A percentile compares a stretch with the other conserved stretches of the same genome.
phyloP scores from a whole-genome alignment of 2,797 vertebrate genomes.

The Myotis daubentonii region DNA sequence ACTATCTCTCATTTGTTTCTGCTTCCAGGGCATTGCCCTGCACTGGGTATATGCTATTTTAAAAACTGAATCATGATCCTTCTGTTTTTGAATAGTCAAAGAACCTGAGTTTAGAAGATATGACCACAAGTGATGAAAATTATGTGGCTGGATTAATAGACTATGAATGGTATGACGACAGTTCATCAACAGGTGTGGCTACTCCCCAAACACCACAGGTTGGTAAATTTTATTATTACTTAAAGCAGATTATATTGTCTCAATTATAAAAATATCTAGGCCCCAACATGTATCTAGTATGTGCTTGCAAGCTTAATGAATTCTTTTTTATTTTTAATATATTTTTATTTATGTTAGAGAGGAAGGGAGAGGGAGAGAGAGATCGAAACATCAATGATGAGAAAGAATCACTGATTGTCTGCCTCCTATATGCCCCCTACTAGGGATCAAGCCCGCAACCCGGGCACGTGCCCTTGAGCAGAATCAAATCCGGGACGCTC shows the following conservation, averaged over 20 bases:
- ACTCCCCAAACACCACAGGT: constrained; percentile 73
- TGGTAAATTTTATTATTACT: constrained; percentile 55
- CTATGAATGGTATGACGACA: constrained; percentile 83
- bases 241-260: constrained; percentile 41
- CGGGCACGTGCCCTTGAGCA: too few relatives aligned
- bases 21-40: constrained; percentile 35
- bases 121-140: constrained; percentile 76
- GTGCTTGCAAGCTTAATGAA: constrained; percentile 52
- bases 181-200: constrained; percentile 69
- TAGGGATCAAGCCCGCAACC: too few relatives aligned
- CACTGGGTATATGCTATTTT: background rate
- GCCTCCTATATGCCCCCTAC: too few relatives aligned
- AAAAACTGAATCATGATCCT: constrained; percentile 21
- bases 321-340: background rate
- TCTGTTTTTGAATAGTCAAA: constrained; percentile 78
- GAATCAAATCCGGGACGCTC: too few relatives aligned
- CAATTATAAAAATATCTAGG: constrained; percentile 23
- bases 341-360: too few relatives aligned
- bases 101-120: constrained; percentile 83
- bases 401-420: too few relatives aligned
- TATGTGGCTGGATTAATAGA: constrained; percentile 86
- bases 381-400: too few relatives aligned
- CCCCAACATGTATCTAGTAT: constrained; percentile 18
- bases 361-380: too few relatives aligned
- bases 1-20: constrained; percentile 17